Evolutionary conservation across 2,113 vertebrate genomes (phyloP).

Genomic region (Xiphorhynchus elegans): DNA sequence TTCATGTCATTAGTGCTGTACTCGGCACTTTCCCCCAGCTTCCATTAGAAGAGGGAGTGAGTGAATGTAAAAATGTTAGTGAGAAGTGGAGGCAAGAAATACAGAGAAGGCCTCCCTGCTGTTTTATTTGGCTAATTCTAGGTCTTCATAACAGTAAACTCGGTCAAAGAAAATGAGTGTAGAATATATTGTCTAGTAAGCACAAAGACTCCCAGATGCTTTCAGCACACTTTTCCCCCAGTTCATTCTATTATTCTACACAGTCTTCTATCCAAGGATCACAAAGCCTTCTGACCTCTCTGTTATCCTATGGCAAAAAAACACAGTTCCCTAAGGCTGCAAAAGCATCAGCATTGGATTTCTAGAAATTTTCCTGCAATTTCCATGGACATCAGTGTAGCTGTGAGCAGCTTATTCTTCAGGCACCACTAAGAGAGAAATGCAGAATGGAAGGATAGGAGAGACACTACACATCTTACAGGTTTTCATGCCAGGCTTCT

Average conservation of each 20-base stretch:
- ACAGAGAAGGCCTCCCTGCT: constrained; percentile 13
- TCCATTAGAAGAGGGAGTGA: neutral
- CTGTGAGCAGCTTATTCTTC: neutral
- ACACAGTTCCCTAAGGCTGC: neutral
- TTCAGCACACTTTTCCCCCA: neutral
- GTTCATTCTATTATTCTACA: neutral
- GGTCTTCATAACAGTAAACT: neutral
- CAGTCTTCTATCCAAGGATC: neutral
- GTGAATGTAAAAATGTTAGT: neutral
- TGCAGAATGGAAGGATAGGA: neutral
- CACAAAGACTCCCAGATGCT: constrained; percentile 2
- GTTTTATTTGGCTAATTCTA: constrained; percentile 45
- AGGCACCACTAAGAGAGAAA: neutral
- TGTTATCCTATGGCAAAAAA: neutral
- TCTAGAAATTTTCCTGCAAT: neutral
- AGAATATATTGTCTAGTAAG: neutral
- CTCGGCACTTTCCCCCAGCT: neutral
- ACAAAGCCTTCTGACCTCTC: constrained; percentile 19
- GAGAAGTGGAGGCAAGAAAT: neutral
- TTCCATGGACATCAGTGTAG: neutral
- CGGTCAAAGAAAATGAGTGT: neutral
- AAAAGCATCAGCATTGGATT: neutral
- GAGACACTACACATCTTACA: neutral
- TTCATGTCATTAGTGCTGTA: neutral
- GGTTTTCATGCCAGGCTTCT: neutral